Evolutionary conservation across 2,888 invertebrate species (phyloP), one percentile per base, ranked within the genome.

Genomic region (Prenolepis imparis): DNA sequence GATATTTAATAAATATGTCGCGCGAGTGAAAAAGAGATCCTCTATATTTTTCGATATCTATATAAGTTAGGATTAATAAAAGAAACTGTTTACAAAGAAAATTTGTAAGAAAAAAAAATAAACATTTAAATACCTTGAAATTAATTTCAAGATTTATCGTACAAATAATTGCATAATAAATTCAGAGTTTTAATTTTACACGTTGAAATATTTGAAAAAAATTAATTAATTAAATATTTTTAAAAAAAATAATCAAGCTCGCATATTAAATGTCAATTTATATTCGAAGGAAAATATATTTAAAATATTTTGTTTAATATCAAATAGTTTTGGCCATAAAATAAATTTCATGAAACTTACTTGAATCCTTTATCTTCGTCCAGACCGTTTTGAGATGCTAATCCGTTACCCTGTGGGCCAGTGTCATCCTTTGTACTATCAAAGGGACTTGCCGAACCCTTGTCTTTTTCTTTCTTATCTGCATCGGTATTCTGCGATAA

Each of bases 361-460:
- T 98, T 98, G 95, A 98, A 98, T 91, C 97, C 97, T 95, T 98
- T 98, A 93, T 98, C 98, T 93, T 98, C 98, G 92, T 98, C 98
- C 90, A 98, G 95, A 89, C 97, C 97, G 95, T 97, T 97, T 94
- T 96, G 96, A 86, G 94, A 94, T 36, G 95, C 95, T 87, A 96
- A 95, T 73, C 96, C 96, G 90, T 96, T 96, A 84, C 95, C 94
- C 89, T 96, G 96, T 63, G 95, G 94, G 74, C 96, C 95, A 85
- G 94, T 95, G 82, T 96, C 96, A 91, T 96, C 96, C 90, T 96
- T 96, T 75, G 95, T 94, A 84, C 92, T 95, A 87, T 96, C 96
- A 92, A 96, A 96, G 39, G 96, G 96, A 74, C 96, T 96, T 72
- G 95, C 93, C 12, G 96, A 95, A 18, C 96, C 95, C 93, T 96